Base-by-base conservation (phyloP, 2,888 invertebrate genomes). In the Sepioteuthis lessoniana region DNA sequence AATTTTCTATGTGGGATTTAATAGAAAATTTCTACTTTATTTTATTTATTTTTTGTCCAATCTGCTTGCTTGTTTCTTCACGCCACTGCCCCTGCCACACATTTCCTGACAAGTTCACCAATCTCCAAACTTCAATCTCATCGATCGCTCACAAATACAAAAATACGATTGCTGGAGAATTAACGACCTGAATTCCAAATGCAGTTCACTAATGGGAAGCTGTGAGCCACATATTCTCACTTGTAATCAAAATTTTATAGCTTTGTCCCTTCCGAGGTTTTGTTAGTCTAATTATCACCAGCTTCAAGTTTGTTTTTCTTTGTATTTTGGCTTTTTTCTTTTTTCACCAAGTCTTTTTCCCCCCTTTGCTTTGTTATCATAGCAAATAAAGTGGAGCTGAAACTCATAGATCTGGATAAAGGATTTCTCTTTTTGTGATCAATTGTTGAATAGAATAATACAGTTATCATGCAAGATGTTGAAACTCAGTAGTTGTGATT, bases 191-290 rank as follows among this genome's bases (percentile, higher is more conserved):
- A n/a, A n/a, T 76, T 76, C 76, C 76, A 76, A 76, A 76, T 35
- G 76, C 76, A 35, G 76, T 76, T 76, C 76, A 76, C 76, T 76
- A 76, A 76, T 76, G n/a, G 76, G 16, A 76, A 76, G 25, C 76
- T n/a, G 76, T 76, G 76, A n/a, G 35, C n/a, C 76, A 35, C 76
- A 76, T 76, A 10, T 76, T 35, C 35, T 76, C n/a, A n/a, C n/a
- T 76, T 76, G 76, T 76, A 76, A n/a, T 76, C n/a, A 76, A n/a
- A 76, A 16, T 76, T 76, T 76, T n/a, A 76, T 76, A 76, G 76
- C 76, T n/a, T 76, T 76, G 76, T 76, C 76, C n/a, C n/a, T 76
- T 76, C n/a, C n/a, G 76, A 76, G 76, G n/a, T 76, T 76, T 76
- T 19, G 16, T 76, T 35, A 35, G 76, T 76, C 76, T 76, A 76